Percentiles rank a stretch among this genome's conserved stretches.
phyloP scores from a whole-genome alignment of 1,140 invertebrate species.

The Sitophilus oryzae region DNA sequence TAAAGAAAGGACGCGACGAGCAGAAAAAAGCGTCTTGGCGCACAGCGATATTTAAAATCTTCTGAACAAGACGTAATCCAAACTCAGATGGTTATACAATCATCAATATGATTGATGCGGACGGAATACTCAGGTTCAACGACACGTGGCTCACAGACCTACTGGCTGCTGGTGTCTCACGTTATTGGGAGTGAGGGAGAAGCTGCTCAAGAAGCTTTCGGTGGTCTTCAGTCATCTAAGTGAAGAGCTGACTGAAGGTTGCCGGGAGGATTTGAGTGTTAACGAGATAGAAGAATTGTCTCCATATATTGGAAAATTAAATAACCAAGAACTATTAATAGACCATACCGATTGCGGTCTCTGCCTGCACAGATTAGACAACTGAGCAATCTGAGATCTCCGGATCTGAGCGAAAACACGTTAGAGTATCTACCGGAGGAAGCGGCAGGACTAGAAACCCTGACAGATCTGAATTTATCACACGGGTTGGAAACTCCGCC shows the following conservation, averaged over 20 bases:
- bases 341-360: conserved; percentile 91
- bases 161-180: conserved; percentile 86
- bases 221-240: conserved; percentile 86
- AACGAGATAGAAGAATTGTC: conserved; percentile 98
- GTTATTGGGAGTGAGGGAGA: conserved; percentile 93
- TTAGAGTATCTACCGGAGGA: conserved; percentile 92
- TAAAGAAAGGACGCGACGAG: no score
- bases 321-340: conserved; percentile 94
- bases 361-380: conserved; percentile 91
- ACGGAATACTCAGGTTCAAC: conserved; percentile 93
- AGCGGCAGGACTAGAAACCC: conserved; percentile 80
- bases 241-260: conserved; percentile 81
- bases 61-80: no score
- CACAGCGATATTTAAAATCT: no score
- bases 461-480: conserved; percentile 94
- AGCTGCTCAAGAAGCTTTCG: conserved; percentile 89
- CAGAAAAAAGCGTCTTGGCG: no score
- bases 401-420: conserved; percentile 94
- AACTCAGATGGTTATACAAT: no score
- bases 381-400: conserved; percentile 78
- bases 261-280: conserved; percentile 93
- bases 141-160: conserved; percentile 94
- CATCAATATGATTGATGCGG: no score
- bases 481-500: conserved; percentile 91
- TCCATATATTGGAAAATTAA: conserved; percentile 85